Evolutionary conservation across 2,888 invertebrate genomes (phyloP).

Genomic region (Scrobipalpa costella): DNA sequence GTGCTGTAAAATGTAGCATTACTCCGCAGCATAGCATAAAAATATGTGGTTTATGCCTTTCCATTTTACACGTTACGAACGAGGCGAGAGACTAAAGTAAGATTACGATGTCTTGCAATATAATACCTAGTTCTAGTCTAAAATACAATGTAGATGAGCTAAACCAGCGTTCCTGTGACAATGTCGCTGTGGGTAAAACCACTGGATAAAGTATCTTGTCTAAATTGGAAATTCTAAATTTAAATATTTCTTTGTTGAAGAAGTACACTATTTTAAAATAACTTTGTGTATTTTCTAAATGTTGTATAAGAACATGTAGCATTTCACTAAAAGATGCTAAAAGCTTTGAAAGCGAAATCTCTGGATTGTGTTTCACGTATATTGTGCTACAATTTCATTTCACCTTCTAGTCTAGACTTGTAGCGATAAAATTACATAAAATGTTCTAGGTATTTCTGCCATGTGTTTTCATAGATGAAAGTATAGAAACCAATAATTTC

Average conservation of each 20-base stretch:
- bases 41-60: background rate
- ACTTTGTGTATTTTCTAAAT: background rate
- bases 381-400: too few relatives aligned
- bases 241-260: background rate
- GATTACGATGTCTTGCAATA: background rate
- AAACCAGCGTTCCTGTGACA: background rate
- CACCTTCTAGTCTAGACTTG: too few relatives aligned
- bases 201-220: background rate
- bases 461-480: too few relatives aligned
- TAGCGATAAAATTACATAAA: too few relatives aligned
- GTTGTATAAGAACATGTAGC: background rate
- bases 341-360: too few relatives aligned
- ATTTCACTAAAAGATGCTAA: background rate
- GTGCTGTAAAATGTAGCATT: too few relatives aligned
- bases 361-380: too few relatives aligned
- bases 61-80: background rate
- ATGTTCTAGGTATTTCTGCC: too few relatives aligned
- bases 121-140: background rate
- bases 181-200: background rate
- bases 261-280: background rate
- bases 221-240: background rate
- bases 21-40: background rate
- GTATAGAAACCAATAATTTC: too few relatives aligned
- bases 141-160: constrained; percentile 11
- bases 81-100: background rate